phyloP scores from a whole-genome alignment of 2,113 vertebrate genomes.

The Thamnophis sirtalis region DNA sequence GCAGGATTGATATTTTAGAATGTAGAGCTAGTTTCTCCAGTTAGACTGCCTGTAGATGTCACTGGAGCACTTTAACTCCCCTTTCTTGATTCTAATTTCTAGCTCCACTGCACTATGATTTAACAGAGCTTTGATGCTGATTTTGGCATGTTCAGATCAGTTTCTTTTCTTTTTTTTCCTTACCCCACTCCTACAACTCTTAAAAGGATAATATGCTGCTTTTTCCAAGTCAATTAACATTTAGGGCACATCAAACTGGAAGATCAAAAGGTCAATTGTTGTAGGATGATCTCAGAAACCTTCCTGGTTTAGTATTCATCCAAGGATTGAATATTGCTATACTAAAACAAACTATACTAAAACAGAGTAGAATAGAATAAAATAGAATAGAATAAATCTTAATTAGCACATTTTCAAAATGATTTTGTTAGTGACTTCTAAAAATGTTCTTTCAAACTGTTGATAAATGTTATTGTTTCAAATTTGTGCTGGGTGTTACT shows the following conservation, averaged over 20 bases:
- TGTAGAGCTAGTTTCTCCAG: neutral
- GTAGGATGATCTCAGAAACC: constrained; percentile 63
- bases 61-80: constrained; percentile 59
- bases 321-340: constrained; percentile 61
- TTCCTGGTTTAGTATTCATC: constrained; percentile 65
- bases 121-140: constrained; percentile 71
- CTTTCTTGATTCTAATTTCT: constrained; percentile 58
- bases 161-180: constrained; percentile 26
- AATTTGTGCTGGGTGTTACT: constrained; percentile 24
- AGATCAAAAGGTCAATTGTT: constrained; percentile 75
- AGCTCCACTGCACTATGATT: constrained; percentile 61
- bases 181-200: constrained; percentile 4
- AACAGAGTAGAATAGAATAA: neutral
- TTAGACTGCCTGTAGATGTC: constrained; percentile 68
- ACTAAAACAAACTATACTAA: constrained; percentile 31
- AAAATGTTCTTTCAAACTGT: constrained; percentile 56
- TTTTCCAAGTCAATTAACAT: constrained; percentile 84
- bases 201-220: constrained; percentile 75
- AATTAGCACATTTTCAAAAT: constrained; percentile 68
- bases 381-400: constrained; percentile 46
- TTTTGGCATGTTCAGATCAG: constrained; percentile 69
- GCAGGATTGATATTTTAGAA: constrained; percentile 31
- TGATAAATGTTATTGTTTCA: constrained; percentile 59
- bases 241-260: constrained; percentile 72
- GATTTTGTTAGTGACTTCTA: constrained; percentile 61